Evolutionary conservation across 1,140 invertebrate genomes (phyloP).

Genomic region (Elysia chlorotica): DNA sequence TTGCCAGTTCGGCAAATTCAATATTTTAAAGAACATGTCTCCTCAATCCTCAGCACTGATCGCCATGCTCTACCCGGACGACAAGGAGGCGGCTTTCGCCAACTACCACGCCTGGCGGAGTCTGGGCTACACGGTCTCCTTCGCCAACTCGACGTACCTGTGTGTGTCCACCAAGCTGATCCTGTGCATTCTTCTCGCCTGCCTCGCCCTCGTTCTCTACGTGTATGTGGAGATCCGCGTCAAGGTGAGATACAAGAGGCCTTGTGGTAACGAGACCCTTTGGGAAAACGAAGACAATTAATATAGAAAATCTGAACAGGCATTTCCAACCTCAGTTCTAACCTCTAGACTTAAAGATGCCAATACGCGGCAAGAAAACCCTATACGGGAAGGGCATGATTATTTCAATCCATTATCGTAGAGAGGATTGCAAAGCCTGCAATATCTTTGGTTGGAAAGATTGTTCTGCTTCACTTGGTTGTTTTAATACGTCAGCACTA

Average conservation of each 20-base stretch:
- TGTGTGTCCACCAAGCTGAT: slow-evolving; percentile 49
- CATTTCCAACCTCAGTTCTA: slow-evolving; percentile 40
- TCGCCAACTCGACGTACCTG: slow-evolving; percentile 37
- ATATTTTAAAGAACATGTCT: not conserved
- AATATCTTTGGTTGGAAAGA: too few species aligned
- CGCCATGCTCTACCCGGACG: slow-evolving; percentile 33
- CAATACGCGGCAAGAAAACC: too few species aligned
- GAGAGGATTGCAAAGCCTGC: too few species aligned
- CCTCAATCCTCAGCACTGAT: slow-evolving; percentile 34
- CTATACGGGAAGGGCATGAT: slow-evolving; percentile 4
- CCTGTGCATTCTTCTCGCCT: slow-evolving; percentile 34
- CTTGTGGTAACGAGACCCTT: not conserved
- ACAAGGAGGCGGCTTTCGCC: slow-evolving; percentile 47
- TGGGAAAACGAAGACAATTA: too few species aligned
- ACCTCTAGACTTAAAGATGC: not conserved
- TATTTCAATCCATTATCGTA: not conserved
- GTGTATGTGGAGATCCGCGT: slow-evolving; percentile 7
- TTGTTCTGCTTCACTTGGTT: too few species aligned
- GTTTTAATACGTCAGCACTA: too few species aligned
- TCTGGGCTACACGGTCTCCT: slow-evolving; percentile 37
- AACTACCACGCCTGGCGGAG: slow-evolving; percentile 43
- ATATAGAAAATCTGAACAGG: too few species aligned
- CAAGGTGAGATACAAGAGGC: slow-evolving; percentile 8
- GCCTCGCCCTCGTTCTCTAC: slow-evolving; percentile 39
- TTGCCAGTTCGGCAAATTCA: not conserved